A percentile compares a stretch with the other conserved stretches of the same genome.
Conservation (phyloP, 2,888 invertebrate species). For the Cosmopolites sordidus region DNA sequence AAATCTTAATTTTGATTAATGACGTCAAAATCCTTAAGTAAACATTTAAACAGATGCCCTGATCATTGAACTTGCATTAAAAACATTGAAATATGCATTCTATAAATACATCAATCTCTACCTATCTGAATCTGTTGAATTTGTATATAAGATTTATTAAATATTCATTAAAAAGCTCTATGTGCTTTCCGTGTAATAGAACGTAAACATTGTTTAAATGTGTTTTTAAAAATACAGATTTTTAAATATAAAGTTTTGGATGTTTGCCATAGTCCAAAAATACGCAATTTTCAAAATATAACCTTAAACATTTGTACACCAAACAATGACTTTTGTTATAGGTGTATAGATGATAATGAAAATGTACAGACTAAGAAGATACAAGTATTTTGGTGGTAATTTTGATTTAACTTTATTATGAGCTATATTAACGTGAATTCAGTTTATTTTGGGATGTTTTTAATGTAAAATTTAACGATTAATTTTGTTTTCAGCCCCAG, state of each 20-base stretch:
- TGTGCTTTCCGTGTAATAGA: no score
- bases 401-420: no score
- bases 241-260: slow-evolving; percentile 20
- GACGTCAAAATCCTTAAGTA: no score
- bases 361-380: slow-evolving; percentile 21
- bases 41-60: slow-evolving; percentile 6
- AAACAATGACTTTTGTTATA: slow-evolving; percentile 25
- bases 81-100: no score
- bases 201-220: neutral
- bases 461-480: no score
- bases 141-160: no score
- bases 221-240: neutral
- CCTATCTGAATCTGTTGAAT: no score
- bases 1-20: no score
- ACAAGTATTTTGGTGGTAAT: slow-evolving; percentile 26
- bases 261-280: slow-evolving; percentile 17
- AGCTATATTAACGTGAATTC: no score
- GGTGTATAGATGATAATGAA: slow-evolving; percentile 2
- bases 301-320: slow-evolving; percentile 11
- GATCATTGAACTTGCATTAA: slow-evolving; percentile 1
- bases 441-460: no score
- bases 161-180: no score
- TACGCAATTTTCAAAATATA: slow-evolving; percentile 8
- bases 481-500: slow-evolving; percentile 35
- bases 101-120: no score